phyloP scores from a whole-genome alignment of 2,888 invertebrate genomes.

The Conomelus anceps region DNA sequence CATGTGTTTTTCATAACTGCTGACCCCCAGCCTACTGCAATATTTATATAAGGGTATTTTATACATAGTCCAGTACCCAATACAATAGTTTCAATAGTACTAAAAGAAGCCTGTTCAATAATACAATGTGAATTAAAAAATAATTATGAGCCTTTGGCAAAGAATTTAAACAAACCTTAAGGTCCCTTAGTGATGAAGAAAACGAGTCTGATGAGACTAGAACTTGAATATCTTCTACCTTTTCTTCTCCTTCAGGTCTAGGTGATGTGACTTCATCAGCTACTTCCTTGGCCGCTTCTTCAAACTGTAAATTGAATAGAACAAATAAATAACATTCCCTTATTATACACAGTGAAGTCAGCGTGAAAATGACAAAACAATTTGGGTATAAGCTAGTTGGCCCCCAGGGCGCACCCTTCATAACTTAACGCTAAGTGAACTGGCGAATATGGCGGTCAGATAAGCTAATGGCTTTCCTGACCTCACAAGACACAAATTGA shows the following conservation, averaged over 20 bases:
- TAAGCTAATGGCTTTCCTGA: no score
- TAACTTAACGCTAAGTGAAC: no score
- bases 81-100: no score
- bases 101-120: no score
- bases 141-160: neutral
- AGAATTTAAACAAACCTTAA: constrained; percentile 57
- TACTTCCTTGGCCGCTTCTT: constrained; percentile 93
- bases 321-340: neutral
- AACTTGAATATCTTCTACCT: constrained; percentile 88
- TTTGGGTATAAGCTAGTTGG: neutral
- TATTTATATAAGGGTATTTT: no score
- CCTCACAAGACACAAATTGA: no score
- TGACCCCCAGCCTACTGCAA: no score
- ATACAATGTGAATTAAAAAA: no score
- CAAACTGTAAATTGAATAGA: constrained; percentile 50
- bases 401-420: no score
- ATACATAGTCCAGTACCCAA: no score
- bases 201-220: constrained; percentile 77
- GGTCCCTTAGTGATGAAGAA: constrained; percentile 70
- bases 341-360: neutral
- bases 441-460: no score
- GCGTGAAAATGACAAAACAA: neutral
- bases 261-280: constrained; percentile 95
- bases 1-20: no score
- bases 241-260: constrained; percentile 81